These are phyloP conservation scores for Momotus momota DNA, from an alignment of 2,797 vertebrate species.

Conservation along the genomic window DNA sequence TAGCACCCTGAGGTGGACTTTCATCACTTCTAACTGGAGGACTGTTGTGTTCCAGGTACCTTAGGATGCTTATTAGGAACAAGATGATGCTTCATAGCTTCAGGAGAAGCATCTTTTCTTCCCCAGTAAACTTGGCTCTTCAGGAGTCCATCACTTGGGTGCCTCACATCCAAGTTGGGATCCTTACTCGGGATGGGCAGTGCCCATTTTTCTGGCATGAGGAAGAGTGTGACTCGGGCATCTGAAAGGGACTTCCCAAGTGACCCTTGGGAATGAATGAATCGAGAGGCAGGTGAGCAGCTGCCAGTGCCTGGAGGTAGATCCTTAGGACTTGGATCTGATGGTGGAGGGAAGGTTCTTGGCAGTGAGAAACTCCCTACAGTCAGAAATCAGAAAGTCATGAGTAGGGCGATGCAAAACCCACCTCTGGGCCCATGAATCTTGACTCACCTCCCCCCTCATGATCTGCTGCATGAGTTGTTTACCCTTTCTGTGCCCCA, in stretches of 20 bases:
- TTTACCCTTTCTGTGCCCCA: neutral
- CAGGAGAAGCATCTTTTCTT: neutral
- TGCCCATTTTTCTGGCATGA: neutral
- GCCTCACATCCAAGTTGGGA: neutral
- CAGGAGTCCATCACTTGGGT: neutral
- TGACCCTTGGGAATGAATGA: neutral
- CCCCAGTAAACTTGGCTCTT: neutral
- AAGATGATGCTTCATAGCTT: neutral
- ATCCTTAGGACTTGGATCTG: neutral
- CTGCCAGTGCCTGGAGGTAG: neutral
- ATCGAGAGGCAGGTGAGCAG: neutral
- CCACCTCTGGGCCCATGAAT: neutral
- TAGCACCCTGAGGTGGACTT: neutral
- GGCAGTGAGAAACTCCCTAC: neutral
- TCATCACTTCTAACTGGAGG: neutral
- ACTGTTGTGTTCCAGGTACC: neutral
- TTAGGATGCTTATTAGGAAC: neutral
- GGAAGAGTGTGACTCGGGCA: neutral
- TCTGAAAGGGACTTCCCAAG: fast-evolving
- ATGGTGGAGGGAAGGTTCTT: neutral
- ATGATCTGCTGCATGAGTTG: fast-evolving
- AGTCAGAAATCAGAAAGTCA: too few species aligned
- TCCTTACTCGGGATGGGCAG: neutral
- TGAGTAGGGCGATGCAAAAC: fast-evolving
- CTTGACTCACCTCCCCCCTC: fast-evolving